Conservation (phyloP, 2,113 vertebrate genomes). For the Trematocara macrostoma region DNA sequence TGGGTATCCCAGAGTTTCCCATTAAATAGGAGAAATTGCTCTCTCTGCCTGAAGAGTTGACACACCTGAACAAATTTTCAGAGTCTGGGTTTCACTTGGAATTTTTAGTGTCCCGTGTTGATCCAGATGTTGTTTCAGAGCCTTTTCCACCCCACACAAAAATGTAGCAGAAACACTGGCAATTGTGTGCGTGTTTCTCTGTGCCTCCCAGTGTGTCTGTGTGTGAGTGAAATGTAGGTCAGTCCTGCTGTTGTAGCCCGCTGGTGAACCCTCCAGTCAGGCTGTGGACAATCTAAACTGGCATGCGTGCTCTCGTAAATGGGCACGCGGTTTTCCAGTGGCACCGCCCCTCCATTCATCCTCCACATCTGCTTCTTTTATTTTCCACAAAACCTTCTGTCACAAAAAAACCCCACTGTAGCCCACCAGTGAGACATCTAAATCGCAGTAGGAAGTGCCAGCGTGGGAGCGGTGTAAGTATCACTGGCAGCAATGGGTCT, state of each 20-base stretch:
- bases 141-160: background rate
- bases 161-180: background rate
- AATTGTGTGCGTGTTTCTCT: background rate
- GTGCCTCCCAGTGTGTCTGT: background rate
- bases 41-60: background rate
- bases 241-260: conserved; percentile 51
- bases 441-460: background rate
- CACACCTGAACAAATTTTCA: background rate
- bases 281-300: conserved; percentile 30
- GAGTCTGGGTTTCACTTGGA: background rate
- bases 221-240: conserved; percentile 66
- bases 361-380: background rate
- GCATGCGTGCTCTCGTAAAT: background rate
- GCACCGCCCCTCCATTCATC: background rate
- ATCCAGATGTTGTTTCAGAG: conserved; percentile 2
- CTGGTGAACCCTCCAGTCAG: conserved; percentile 54
- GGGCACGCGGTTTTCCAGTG: background rate
- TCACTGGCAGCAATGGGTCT: background rate
- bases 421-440: background rate
- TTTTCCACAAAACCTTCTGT: background rate
- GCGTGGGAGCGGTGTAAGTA: background rate
- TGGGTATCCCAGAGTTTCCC: background rate
- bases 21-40: background rate
- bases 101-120: background rate
- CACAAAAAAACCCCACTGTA: background rate